Conservation (phyloP, 2,888 invertebrate genomes). For the Phytoseiulus persimilis region DNA sequence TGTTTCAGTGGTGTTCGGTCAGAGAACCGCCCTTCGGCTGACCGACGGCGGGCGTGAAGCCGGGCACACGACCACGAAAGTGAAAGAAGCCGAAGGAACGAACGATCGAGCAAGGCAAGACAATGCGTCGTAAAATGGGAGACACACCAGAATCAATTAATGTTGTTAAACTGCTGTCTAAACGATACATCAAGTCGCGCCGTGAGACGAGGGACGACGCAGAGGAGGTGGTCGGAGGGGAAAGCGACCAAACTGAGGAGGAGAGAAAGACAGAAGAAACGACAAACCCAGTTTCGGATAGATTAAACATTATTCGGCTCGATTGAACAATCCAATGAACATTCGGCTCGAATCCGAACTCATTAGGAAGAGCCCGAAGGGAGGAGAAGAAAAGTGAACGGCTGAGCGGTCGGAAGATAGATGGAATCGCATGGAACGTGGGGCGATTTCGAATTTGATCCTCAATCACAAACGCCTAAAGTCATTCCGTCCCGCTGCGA, state of each 20-base stretch:
- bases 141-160: slow-evolving; percentile 5
- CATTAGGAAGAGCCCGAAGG: neutral
- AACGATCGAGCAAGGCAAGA: neutral
- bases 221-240: neutral
- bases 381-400: neutral
- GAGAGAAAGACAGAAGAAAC: neutral
- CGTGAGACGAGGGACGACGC: neutral
- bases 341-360: neutral
- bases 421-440: neutral
- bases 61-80: neutral
- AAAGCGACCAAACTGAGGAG: too few species aligned
- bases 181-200: neutral
- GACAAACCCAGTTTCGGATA: neutral
- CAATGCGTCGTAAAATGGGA: slow-evolving; percentile 5
- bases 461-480: neutral
- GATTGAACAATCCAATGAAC: neutral
- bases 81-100: neutral
- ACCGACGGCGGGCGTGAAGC: neutral
- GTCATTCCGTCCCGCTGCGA: neutral
- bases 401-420: neutral
- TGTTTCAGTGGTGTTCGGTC: neutral
- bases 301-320: neutral
- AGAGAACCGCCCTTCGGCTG: slow-evolving; percentile 5
- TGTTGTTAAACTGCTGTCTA: neutral
- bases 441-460: neutral